phyloP scores from a whole-genome alignment of 30 jellyfish, hydroid and myxozoan species.

The Aurelia sp. region DNA sequence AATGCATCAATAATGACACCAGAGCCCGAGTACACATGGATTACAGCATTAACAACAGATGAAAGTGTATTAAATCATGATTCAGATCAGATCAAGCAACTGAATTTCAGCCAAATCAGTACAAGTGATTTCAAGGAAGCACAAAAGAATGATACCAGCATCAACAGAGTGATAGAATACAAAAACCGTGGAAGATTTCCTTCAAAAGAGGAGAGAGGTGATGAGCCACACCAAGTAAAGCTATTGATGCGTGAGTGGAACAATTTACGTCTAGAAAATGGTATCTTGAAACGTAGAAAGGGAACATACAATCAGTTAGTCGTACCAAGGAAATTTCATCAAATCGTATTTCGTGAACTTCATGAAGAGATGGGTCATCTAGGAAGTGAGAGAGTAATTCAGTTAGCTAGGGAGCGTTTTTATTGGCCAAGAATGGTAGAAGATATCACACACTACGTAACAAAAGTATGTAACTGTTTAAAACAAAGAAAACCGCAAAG shows the following conservation, averaged over 20 bases:
- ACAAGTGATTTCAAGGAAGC: neutral
- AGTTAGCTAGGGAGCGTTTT: conserved; percentile 3
- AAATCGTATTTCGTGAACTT: neutral
- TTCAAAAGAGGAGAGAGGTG: neutral
- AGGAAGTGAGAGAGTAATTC: conserved; percentile 31
- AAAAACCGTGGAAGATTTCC: no score
- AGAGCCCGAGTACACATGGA: conserved; percentile 14
- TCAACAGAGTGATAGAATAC: no score
- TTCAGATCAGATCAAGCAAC: conserved; percentile 1
- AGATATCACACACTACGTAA: conserved; percentile 4
- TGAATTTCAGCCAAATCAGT: conserved; percentile 5
- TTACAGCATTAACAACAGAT: conserved; percentile 10
- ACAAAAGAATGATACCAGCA: neutral
- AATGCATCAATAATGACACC: conserved; percentile 1
- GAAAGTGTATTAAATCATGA: neutral
- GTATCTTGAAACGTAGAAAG: neutral
- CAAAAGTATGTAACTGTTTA: neutral
- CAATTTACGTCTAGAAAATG: no score
- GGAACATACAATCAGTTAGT: conserved; percentile 16
- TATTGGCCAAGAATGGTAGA: no score
- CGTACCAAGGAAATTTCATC: neutral
- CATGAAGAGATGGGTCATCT: conserved; percentile 33
- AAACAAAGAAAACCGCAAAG: no score
- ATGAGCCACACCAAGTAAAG: conserved; percentile 5
- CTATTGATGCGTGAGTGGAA: neutral